Percentiles rank a stretch among this genome's conserved stretches.
Conservation (phyloP, 2,888 invertebrate genomes). For the Caenorhabditis japonica region DNA sequence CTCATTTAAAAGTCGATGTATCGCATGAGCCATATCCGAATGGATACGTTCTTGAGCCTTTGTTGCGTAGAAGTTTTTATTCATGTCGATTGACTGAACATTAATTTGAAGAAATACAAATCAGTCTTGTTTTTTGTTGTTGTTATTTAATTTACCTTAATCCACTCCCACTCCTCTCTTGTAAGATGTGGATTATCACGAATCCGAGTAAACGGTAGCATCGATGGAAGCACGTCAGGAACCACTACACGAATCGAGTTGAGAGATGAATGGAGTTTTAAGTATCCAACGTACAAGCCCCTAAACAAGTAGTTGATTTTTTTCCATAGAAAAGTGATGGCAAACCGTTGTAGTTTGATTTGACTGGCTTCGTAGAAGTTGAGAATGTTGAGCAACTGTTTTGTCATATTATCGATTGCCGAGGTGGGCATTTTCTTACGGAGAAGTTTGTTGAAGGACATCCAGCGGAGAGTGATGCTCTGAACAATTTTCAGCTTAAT, state of each 20-base stretch:
- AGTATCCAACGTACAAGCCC: conserved; percentile 93
- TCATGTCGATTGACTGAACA: conserved; percentile 58
- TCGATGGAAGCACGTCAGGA: conserved; percentile 91
- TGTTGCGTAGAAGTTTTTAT: conserved; percentile 62
- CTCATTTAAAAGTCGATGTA: conserved; percentile 67
- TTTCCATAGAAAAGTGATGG: no score
- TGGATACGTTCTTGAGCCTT: conserved; percentile 78
- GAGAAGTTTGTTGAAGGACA: conserved; percentile 88
- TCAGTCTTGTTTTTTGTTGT: background rate
- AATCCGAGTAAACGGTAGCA: conserved; percentile 92
- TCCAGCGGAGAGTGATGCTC: conserved; percentile 92
- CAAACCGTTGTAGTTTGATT: conserved; percentile 85
- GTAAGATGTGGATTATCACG: conserved; percentile 92
- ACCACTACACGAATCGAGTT: conserved; percentile 83
- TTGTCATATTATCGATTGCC: conserved; percentile 88
- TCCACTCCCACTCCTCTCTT: conserved; percentile 95
- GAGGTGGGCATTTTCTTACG: conserved; percentile 79
- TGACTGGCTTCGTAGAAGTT: conserved; percentile 86
- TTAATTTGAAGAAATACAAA: background rate
- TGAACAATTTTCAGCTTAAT: conserved; percentile 78
- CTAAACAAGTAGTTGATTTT: conserved; percentile 17
- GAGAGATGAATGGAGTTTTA: conserved; percentile 92
- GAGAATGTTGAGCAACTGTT: conserved; percentile 86
- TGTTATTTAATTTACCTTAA: conserved; percentile 50
- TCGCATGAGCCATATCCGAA: conserved; percentile 56